phyloP scores from a whole-genome alignment of 2,888 invertebrate species.

The Zelleria hepariella region DNA sequence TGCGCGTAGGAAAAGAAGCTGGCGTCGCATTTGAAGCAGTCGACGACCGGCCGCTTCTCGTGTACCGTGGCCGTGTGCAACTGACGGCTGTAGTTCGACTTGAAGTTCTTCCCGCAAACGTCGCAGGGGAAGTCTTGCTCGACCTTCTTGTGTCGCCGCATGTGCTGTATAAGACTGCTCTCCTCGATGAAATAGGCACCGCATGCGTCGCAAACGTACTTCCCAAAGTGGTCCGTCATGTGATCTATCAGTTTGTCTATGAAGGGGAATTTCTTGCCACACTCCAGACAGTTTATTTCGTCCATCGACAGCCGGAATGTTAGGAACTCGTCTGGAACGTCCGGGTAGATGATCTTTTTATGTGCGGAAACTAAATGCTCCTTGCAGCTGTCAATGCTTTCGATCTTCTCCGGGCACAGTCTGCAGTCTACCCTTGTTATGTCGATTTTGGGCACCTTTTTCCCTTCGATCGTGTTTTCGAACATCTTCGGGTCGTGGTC shows the following conservation, averaged over 20 bases:
- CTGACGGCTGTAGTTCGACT: conserved; percentile 50
- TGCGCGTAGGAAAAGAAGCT: conserved; percentile 47
- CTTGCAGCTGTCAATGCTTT: conserved; percentile 2
- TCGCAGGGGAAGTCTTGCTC: conserved; percentile 62
- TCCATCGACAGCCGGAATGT: conserved; percentile 5
- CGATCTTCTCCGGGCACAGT: conserved; percentile 5
- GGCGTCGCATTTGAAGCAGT: conserved; percentile 53
- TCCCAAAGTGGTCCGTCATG: conserved; percentile 11
- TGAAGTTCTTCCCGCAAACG: conserved; percentile 56
- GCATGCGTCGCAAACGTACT: conserved; percentile 13
- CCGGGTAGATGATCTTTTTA: conserved; percentile 2
- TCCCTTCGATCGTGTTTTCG: conserved; percentile 26
- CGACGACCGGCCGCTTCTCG: conserved; percentile 50
- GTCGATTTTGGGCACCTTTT: conserved; percentile 26
- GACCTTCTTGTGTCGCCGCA: conserved; percentile 21
- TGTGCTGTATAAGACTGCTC: conserved; percentile 27
- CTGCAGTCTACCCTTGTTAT: conserved; percentile 8
- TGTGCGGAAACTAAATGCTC: conserved; percentile 2
- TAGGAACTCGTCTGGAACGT: conserved; percentile 1
- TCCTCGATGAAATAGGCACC: conserved; percentile 25
- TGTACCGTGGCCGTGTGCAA: conserved; percentile 46
- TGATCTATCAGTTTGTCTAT: conserved; percentile 8
- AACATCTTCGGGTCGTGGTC: conserved; percentile 19
- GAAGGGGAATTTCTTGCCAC: conserved; percentile 21
- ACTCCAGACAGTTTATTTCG: conserved; percentile 12